phyloP scores from a whole-genome alignment of 2,797 vertebrate species.

The Hydrolagus colliei region DNA sequence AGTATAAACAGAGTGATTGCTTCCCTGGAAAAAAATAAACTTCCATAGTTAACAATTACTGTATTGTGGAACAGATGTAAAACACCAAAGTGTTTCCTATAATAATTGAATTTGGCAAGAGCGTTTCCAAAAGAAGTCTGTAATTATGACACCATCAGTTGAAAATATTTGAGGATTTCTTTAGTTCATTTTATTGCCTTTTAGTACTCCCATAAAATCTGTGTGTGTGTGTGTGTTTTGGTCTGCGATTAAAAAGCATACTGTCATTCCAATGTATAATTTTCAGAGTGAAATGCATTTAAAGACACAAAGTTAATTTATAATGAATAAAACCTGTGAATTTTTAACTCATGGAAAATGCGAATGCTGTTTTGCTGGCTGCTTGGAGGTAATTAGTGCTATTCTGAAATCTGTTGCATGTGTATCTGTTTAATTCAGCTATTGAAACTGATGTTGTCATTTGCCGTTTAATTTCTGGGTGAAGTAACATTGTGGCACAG shows the following conservation, averaged over 20 bases:
- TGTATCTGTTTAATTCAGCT: background rate
- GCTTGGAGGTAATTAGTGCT: background rate
- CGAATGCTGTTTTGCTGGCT: background rate
- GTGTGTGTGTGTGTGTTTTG: background rate
- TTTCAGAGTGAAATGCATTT: background rate
- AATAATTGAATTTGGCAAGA: slow-evolving; percentile 46
- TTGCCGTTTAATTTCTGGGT: slow-evolving; percentile 38
- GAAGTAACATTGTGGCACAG: slow-evolving; percentile 35
- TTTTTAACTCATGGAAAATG: background rate
- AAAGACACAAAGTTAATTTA: background rate
- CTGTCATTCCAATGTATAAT: background rate
- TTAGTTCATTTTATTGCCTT: slow-evolving; percentile 35
- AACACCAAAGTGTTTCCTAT: slow-evolving; percentile 49
- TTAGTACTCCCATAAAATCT: background rate
- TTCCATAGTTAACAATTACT: slow-evolving; percentile 40
- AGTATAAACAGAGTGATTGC: slow-evolving; percentile 33
- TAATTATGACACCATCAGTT: slow-evolving; percentile 50
- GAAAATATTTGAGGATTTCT: slow-evolving; percentile 38
- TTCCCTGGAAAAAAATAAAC: slow-evolving; percentile 33
- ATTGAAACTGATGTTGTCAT: background rate
- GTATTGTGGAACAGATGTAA: slow-evolving; percentile 45
- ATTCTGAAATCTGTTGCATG: background rate
- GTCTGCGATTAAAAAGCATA: no score
- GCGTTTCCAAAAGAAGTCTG: slow-evolving; percentile 46
- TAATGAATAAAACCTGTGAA: background rate